Evolutionary conservation across 2,113 vertebrate species (phyloP).

Genomic region (Vombatus ursinus): DNA sequence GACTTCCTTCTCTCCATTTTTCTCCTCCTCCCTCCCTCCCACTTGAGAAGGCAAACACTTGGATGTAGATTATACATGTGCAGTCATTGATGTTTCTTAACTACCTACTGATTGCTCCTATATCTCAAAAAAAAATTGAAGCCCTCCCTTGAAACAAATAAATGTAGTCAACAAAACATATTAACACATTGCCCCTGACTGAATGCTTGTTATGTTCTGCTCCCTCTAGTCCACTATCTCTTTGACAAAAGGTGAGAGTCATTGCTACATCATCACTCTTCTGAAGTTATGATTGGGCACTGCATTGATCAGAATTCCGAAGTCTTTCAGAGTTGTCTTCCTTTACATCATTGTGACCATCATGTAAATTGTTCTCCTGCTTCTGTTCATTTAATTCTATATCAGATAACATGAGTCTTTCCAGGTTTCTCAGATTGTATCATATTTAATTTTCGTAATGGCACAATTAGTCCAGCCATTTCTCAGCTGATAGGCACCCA

Average conservation of each 20-base stretch:
- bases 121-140: background rate
- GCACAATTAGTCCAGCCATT: background rate
- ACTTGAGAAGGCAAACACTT: background rate
- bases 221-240: too few species aligned
- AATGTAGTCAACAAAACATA: background rate
- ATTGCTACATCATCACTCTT: too few species aligned
- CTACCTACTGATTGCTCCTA: background rate
- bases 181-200: background rate
- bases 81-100: background rate
- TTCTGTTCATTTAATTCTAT: background rate
- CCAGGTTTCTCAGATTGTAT: background rate
- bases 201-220: background rate
- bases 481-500: background rate
- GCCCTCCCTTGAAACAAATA: background rate
- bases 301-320: too few species aligned
- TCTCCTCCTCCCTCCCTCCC: background rate
- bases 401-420: background rate
- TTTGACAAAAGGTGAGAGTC: too few species aligned
- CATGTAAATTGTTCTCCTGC: background rate
- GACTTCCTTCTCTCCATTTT: background rate
- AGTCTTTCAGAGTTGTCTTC: background rate
- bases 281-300: too few species aligned
- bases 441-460: background rate
- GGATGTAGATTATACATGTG: background rate
- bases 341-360: background rate